Evolutionary conservation across 2,797 vertebrate species (phyloP).

Genomic region (Phalanger gymnotis): DNA sequence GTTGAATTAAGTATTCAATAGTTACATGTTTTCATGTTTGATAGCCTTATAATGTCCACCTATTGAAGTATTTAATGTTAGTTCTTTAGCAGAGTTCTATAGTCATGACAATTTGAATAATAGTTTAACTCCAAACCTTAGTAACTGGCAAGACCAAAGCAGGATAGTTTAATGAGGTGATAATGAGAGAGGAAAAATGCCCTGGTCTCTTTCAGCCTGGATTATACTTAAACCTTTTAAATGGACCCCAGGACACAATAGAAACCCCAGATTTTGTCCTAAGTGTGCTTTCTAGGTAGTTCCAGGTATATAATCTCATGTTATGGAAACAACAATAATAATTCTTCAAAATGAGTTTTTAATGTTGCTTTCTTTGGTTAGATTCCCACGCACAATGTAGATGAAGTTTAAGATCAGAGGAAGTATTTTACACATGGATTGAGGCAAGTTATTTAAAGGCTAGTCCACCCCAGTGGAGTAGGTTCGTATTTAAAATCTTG

Average conservation of each 20-base stretch:
- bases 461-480: constrained; percentile 45
- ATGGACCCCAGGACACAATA: constrained; percentile 24
- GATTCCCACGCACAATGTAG: constrained; percentile 27
- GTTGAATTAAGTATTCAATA: constrained; percentile 22
- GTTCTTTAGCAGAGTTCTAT: neutral
- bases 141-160: constrained; percentile 1
- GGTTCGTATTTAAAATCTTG: neutral
- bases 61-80: constrained; percentile 20
- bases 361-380: constrained; percentile 56
- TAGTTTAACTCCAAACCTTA: neutral
- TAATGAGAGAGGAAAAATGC: neutral
- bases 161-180: neutral
- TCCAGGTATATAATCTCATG: constrained; percentile 39
- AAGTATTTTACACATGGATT: constrained; percentile 4
- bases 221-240: constrained; percentile 22
- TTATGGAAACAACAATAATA: constrained; percentile 29
- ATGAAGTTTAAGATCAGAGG: neutral
- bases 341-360: constrained; percentile 47
- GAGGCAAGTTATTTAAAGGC: constrained; percentile 27
- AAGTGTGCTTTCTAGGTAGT: neutral
- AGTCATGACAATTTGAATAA: constrained; percentile 19
- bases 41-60: constrained; percentile 32
- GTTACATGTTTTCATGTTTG: neutral
- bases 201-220: neutral
- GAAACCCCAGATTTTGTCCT: constrained; percentile 39